Conservation (phyloP, 37 sponge, comb jelly and placozoan species). For the Beroe ovata region DNA sequence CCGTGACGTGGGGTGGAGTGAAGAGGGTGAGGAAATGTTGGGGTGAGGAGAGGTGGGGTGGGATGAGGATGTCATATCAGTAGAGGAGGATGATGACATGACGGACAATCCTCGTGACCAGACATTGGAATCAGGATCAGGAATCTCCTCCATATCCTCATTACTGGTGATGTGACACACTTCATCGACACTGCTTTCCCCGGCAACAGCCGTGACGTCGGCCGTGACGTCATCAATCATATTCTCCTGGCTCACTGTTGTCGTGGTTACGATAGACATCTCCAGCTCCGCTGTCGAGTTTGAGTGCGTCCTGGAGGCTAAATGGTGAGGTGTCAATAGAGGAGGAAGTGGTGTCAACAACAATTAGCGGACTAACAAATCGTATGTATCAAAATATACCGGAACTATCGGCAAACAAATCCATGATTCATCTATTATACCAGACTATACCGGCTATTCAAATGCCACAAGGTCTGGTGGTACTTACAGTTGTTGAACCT, state of each 20-base stretch:
- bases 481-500: no score
- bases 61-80: not conserved
- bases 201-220: not conserved
- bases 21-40: not conserved
- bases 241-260: not conserved
- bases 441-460: no score
- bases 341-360: no score
- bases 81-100: constrained; percentile 1
- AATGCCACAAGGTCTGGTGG: no score
- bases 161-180: not conserved
- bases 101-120: constrained; percentile 54
- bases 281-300: not conserved
- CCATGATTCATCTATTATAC: no score
- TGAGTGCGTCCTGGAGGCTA: not conserved
- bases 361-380: no score
- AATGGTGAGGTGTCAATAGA: not conserved
- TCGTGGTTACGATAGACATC: not conserved
- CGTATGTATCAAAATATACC: no score
- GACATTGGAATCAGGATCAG: constrained; percentile 2
- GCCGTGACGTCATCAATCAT: not conserved
- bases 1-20: not conserved
- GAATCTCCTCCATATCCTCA: not conserved
- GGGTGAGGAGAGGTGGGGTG: not conserved
- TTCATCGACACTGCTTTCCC: not conserved
- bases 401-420: no score